A percentile compares a stretch with the other conserved stretches of the same genome.
Conservation (phyloP, 2,888 invertebrate genomes). For the Mythimna loreyi region DNA sequence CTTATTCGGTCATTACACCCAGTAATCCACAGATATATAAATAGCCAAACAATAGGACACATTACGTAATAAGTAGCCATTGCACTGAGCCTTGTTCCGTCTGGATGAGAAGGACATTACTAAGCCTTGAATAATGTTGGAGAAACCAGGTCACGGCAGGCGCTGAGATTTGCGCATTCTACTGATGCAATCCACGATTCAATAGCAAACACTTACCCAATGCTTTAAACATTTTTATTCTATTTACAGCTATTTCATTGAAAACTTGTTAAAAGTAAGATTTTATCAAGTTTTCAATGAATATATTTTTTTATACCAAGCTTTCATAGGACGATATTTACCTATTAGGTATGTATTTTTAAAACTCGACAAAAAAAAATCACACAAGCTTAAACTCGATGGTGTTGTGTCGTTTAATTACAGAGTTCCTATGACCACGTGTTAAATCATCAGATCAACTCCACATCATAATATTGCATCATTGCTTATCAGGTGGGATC, state of each 20-base stretch:
- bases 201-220: conserved; percentile 24
- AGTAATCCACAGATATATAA: conserved; percentile 2
- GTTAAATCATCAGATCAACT: too few species aligned
- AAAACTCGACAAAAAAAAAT: too few species aligned
- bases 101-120: conserved; percentile 53
- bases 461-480: too few species aligned
- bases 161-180: conserved; percentile 57
- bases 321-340: too few species aligned
- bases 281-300: too few species aligned
- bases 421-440: too few species aligned
- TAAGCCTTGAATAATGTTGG: conserved; percentile 60
- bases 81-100: conserved; percentile 18
- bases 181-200: conserved; percentile 54
- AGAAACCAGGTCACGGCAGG: conserved; percentile 64
- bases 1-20: not conserved
- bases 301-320: too few species aligned
- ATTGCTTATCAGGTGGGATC: too few species aligned
- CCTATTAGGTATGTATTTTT: too few species aligned
- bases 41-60: not conserved
- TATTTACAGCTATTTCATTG: conserved; percentile 15
- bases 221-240: not conserved
- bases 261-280: too few species aligned
- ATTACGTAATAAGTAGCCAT: conserved; percentile 23
- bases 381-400: too few species aligned
- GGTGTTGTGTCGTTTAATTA: too few species aligned